These are phyloP conservation scores for Diachasmimorpha longicaudata DNA, from an alignment of 1,140 invertebrate species.

Conservation along the genomic window DNA sequence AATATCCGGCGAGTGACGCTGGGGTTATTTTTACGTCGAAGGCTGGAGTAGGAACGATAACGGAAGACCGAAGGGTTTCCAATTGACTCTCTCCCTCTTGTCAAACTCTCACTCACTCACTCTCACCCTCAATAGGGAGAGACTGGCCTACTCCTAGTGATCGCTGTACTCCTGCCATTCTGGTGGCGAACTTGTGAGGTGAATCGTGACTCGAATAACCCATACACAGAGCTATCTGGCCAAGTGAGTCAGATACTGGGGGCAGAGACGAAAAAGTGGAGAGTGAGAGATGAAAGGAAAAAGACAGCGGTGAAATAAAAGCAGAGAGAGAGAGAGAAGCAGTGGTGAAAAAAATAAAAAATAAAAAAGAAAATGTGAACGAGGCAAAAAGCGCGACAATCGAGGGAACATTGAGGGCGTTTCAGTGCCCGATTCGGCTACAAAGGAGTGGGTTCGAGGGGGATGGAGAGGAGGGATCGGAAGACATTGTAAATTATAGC, in stretches of 20 bases:
- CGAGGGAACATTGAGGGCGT: slow-evolving; percentile 22
- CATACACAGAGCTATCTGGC: neutral
- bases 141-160: slow-evolving; percentile 9
- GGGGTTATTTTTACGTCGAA: neutral
- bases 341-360: neutral
- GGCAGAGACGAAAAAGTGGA: neutral
- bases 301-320: neutral
- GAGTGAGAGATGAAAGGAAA: neutral
- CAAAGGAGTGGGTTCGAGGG: neutral
- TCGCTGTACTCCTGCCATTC: slow-evolving; percentile 14
- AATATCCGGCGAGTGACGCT: slow-evolving; percentile 24
- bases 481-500: slow-evolving; percentile 28
- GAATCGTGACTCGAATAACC: slow-evolving; percentile 26
- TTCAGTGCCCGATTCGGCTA: slow-evolving; percentile 9
- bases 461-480: neutral
- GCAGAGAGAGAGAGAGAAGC: neutral
- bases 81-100: neutral
- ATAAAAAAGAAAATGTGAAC: neutral
- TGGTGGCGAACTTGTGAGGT: slow-evolving; percentile 6
- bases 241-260: neutral
- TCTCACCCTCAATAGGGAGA: slow-evolving; percentile 6
- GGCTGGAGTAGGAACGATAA: slow-evolving; percentile 11
- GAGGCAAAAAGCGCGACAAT: slow-evolving; percentile 11
- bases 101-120: neutral
- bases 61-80: slow-evolving; percentile 14